Evolutionary conservation across 2,888 invertebrate species (phyloP).

Genomic region (Philopedon plagiatum): DNA sequence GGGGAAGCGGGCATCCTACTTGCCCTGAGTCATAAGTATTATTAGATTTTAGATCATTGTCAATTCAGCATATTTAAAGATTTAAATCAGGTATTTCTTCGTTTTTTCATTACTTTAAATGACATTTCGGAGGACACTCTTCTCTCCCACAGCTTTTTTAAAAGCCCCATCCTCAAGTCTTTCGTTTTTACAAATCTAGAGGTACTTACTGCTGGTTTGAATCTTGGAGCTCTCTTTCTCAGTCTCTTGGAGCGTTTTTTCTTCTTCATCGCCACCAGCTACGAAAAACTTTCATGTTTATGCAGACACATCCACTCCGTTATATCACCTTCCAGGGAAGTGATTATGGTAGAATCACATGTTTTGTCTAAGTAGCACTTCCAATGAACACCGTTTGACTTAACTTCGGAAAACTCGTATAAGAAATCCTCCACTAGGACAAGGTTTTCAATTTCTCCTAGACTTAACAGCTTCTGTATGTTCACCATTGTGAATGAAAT

Average conservation of each 20-base stretch:
- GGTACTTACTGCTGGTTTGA: not conserved
- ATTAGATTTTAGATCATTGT: no score
- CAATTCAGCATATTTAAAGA: no score
- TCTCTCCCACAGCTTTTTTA: not conserved
- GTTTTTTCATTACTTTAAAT: constrained; percentile 1
- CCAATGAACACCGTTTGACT: not conserved
- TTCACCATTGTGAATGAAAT: not conserved
- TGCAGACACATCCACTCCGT: not conserved
- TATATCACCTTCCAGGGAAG: constrained; percentile 2
- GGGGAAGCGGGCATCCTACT: no score
- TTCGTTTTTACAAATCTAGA: not conserved
- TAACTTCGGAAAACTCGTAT: not conserved
- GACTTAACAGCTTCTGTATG: not conserved
- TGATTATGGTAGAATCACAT: not conserved
- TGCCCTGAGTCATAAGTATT: no score
- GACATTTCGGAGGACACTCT: not conserved
- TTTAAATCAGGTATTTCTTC: no score
- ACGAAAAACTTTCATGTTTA: not conserved
- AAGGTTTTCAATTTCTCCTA: not conserved
- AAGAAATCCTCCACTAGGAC: not conserved
- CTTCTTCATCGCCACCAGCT: not conserved
- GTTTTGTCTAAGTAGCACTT: constrained; percentile 3
- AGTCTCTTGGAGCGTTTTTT: not conserved
- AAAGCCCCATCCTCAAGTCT: not conserved
- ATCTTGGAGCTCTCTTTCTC: not conserved